Evolutionary conservation across 2,888 invertebrate species (phyloP).

Genomic region (Agonopterix alstromeriana): DNA sequence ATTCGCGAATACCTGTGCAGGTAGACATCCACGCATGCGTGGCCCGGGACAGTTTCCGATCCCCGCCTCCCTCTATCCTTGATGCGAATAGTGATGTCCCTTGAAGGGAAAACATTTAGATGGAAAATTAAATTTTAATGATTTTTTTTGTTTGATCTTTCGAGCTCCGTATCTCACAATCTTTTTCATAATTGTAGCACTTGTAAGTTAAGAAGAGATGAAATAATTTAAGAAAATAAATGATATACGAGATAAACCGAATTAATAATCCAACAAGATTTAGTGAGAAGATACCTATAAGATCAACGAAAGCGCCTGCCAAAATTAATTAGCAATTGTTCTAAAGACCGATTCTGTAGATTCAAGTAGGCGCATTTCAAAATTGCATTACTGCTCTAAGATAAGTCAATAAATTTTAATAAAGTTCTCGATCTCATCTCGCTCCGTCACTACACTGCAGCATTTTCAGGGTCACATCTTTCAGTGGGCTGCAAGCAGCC

Average conservation of each 20-base stretch:
- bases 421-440: constrained; percentile 4
- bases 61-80: constrained; percentile 12
- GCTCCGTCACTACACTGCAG: constrained; percentile 45
- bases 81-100: constrained; percentile 26
- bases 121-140: too few relatives aligned
- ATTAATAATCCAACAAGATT: too few relatives aligned
- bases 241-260: too few relatives aligned
- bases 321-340: not conserved
- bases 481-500: constrained; percentile 48
- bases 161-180: too few relatives aligned
- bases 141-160: too few relatives aligned
- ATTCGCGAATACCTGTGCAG: not conserved
- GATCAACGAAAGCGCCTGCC: not conserved
- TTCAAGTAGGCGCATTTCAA: not conserved
- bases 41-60: constrained; percentile 33
- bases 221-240: too few relatives aligned
- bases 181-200: too few relatives aligned
- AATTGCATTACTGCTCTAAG: not conserved
- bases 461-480: constrained; percentile 46
- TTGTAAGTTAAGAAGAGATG: too few relatives aligned
- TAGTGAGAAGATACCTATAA: not conserved
- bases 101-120: too few relatives aligned
- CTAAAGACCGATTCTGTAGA: not conserved
- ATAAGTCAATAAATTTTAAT: not conserved
- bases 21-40: constrained; percentile 34